Evolutionary conservation across 2,113 vertebrate species (phyloP), one percentile per base, ranked within the genome.

Genomic region (Bubo blakistoni): DNA sequence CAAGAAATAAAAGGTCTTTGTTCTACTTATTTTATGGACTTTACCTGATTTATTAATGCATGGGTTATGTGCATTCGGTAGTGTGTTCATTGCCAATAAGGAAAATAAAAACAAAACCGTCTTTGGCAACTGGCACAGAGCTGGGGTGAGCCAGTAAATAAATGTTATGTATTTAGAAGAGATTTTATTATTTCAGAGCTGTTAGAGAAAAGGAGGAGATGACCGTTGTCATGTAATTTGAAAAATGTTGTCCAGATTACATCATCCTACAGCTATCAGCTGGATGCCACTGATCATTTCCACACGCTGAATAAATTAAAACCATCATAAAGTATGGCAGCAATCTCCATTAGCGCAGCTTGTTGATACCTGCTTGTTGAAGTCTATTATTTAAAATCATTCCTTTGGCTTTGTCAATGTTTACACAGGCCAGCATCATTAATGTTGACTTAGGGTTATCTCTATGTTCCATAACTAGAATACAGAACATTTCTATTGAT

Each of bases 361-460:
- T 91, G 74, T 91, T 94, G 88, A 81, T 95, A 94, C 80, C 83
- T 58, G 70, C 90, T 94, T 92, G 86, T 84, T 97, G 97, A 92
- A 97, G 97, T 98, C 95, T 98, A 97, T 98, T 98, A 98, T 97
- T 97, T 97, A 96, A 97, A 97, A 90, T 84, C 14, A 92, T 95
- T 90, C 79, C 30, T 83, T 96, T 85, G 93, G 90, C 94, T 96
- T 80, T 96, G 91, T 95, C 92, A 92, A 77, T 90, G 90, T 91
- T 96, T 95, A 90, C 78, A 51, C 70, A 96, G 94, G 82, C 46
- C 90, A 93, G 96, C 81, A 93, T 98, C 90, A 96, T 97, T 96
- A 96, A 61, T 65, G 97, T 97, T 97, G 97, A 96, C 92, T 97
- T 81, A 77, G 80, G 94, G 94, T 94, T 98, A 97, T 93, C 96